These are phyloP conservation scores for Heterocephalus glaber DNA, from an alignment of 2,113 vertebrate genomes.

Conservation along the genomic window DNA sequence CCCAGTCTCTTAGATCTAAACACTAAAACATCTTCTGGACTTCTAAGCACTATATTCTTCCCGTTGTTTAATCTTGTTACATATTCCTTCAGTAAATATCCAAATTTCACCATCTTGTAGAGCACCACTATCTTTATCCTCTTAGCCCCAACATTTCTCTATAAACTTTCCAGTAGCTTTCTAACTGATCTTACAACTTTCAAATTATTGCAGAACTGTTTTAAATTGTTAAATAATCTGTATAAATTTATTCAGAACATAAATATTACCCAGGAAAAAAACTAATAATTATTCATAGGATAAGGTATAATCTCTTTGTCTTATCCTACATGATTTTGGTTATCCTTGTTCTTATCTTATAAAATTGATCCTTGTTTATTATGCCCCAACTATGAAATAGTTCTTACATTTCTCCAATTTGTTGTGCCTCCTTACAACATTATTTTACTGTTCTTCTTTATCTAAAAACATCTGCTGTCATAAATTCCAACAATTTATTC, in stretches of 20 bases:
- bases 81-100: background rate
- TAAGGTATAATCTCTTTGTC: background rate
- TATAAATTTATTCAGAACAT: background rate
- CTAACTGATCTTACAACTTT: background rate
- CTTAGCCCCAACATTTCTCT: background rate
- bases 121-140: background rate
- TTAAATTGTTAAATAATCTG: too few relatives aligned
- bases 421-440: background rate
- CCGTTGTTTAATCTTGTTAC: too few relatives aligned
- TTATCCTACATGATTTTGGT: background rate
- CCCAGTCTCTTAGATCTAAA: background rate
- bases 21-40: background rate
- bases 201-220: background rate
- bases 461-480: background rate
- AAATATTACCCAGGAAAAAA: background rate
- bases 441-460: background rate
- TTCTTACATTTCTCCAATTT: background rate
- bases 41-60: background rate
- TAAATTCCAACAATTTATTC: background rate
- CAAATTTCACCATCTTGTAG: background rate
- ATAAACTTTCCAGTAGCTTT: background rate
- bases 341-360: background rate
- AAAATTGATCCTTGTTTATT: background rate
- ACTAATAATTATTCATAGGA: background rate
- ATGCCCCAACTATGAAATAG: background rate